These are phyloP conservation scores for Phortica magna DNA, from an alignment of 2,888 invertebrate species.

Conservation along the genomic window DNA sequence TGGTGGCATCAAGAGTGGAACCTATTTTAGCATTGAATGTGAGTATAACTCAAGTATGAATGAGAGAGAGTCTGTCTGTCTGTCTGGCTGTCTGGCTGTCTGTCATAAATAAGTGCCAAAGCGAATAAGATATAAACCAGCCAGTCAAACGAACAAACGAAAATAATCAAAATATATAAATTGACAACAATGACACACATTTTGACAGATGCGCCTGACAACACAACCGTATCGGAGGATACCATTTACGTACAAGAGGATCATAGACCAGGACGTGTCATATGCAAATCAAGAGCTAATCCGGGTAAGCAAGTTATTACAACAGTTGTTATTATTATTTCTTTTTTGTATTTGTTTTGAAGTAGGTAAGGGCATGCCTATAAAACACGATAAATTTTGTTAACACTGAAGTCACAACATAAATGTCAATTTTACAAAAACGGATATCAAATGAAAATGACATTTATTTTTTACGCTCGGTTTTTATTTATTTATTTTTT, in stretches of 20 bases:
- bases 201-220: slow-evolving; percentile 88
- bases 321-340: slow-evolving; percentile 3
- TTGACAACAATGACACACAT: slow-evolving; percentile 44
- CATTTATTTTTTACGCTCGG: neutral
- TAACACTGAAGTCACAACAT: neutral
- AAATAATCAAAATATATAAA: slow-evolving; percentile 22
- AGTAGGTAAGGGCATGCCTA: neutral
- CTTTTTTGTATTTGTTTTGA: neutral
- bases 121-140: neutral
- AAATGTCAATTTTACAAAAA: slow-evolving; percentile 10
- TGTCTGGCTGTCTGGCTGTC: neutral
- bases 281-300: slow-evolving; percentile 80
- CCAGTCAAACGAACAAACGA: neutral
- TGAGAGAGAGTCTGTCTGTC: neutral
- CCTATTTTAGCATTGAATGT: slow-evolving; percentile 94
- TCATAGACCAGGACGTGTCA: slow-evolving; percentile 79
- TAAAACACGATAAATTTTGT: neutral
- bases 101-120: slow-evolving; percentile 8
- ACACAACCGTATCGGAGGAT: slow-evolving; percentile 84
- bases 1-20: slow-evolving; percentile 88
- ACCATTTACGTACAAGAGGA: slow-evolving; percentile 79
- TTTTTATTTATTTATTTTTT: neutral
- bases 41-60: slow-evolving; percentile 78
- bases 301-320: slow-evolving; percentile 74
- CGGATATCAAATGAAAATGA: neutral